A percentile compares a stretch with the other conserved stretches of the same genome.
Evolutionary conservation across 1,140 invertebrate genomes (phyloP).

Genomic region (Zaprionus camerounensis): DNA sequence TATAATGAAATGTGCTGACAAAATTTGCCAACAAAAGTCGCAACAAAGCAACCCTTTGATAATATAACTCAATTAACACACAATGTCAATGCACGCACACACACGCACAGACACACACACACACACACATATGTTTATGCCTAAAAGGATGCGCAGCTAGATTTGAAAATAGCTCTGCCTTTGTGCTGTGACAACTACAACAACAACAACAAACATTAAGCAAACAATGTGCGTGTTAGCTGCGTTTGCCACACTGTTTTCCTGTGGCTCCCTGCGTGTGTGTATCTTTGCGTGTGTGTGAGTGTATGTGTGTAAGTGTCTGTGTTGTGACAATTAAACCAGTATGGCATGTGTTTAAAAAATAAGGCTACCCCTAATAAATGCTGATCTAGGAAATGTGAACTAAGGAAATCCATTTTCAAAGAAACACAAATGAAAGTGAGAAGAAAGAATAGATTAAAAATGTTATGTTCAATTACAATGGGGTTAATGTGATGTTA

Average conservation of each 20-base stretch:
- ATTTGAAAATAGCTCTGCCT: constrained; percentile 1
- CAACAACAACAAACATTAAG: constrained; percentile 15
- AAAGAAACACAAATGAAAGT: background rate
- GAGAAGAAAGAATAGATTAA: background rate
- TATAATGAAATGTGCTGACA: background rate
- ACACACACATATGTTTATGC: background rate
- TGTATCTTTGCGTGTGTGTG: background rate
- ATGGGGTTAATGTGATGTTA: background rate
- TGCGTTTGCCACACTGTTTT: background rate
- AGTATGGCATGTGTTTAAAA: background rate
- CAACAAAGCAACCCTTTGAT: constrained; percentile 32
- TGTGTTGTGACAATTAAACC: background rate
- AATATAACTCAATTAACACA: constrained; percentile 35
- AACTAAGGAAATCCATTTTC: background rate
- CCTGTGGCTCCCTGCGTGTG: background rate
- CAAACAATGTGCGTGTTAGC: constrained; percentile 9
- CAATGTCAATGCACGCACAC: constrained; percentile 9
- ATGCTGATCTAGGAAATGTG: background rate
- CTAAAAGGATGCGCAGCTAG: background rate
- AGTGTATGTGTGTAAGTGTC: background rate
- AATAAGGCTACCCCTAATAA: background rate
- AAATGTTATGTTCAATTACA: background rate
- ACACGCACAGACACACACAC: background rate
- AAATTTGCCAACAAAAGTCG: constrained; percentile 16
- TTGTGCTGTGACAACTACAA: constrained; percentile 21